phyloP scores from a whole-genome alignment of 2,888 invertebrate genomes.

The Andrena hattorfiana region DNA sequence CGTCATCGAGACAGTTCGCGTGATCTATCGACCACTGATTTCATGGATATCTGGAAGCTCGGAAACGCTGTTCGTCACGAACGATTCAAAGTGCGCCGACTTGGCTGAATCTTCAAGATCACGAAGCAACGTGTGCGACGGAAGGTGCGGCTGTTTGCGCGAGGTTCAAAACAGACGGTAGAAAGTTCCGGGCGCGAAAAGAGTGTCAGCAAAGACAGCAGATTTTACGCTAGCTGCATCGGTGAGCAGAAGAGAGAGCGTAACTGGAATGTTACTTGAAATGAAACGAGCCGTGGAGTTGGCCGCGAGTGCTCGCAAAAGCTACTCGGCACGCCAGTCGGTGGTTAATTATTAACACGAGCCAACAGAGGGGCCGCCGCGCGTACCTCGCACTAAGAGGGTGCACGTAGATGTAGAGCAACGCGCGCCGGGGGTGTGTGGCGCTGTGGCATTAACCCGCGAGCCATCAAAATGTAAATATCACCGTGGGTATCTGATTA shows the following conservation, averaged over 20 bases:
- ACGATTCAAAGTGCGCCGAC: not conserved
- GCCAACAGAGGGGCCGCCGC: constrained; percentile 66
- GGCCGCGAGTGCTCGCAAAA: constrained; percentile 61
- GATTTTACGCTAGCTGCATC: constrained; percentile 40
- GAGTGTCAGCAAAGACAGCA: not conserved
- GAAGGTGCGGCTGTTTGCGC: not conserved
- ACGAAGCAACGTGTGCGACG: not conserved
- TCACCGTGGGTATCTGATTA: constrained; percentile 65
- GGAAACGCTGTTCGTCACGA: constrained; percentile 9
- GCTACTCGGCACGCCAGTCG: constrained; percentile 67
- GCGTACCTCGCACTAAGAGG: constrained; percentile 66
- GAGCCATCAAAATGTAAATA: constrained; percentile 71
- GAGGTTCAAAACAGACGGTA: not conserved
- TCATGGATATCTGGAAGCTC: not conserved
- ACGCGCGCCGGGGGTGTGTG: constrained; percentile 3
- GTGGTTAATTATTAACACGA: constrained; percentile 80
- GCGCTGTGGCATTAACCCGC: constrained; percentile 49
- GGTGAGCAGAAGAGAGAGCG: constrained; percentile 52
- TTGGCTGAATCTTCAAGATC: too few relatives aligned
- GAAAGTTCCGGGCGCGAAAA: not conserved
- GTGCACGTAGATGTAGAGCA: constrained; percentile 31
- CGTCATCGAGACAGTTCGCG: too few relatives aligned
- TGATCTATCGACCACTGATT: too few relatives aligned
- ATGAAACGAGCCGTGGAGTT: constrained; percentile 73
- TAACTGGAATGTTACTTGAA: constrained; percentile 60